Conservation (phyloP, 2,113 vertebrate genomes). For the Cynocephalus volans region DNA sequence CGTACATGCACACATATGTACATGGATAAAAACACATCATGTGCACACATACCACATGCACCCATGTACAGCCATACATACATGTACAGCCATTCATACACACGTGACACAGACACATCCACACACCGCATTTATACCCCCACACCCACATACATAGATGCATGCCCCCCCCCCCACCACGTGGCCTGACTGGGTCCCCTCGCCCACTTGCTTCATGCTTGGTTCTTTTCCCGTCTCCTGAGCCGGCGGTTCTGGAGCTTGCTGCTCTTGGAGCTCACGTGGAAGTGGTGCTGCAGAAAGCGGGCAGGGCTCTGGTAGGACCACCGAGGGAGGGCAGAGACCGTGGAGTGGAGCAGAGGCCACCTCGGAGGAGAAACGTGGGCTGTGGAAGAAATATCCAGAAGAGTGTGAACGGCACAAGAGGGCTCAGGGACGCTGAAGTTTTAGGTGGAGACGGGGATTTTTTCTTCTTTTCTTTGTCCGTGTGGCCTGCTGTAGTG, state of each 20-base stretch:
- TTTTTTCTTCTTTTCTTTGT: neutral
- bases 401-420: neutral
- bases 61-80: too few relatives aligned
- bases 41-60: too few relatives aligned
- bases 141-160: too few relatives aligned
- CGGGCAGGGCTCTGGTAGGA: too few relatives aligned
- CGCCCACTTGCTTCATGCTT: neutral
- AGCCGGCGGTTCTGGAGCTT: too few relatives aligned
- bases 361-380: neutral
- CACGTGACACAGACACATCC: neutral
- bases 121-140: neutral
- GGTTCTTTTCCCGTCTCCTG: neutral
- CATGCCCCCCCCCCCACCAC: neutral
- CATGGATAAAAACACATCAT: neutral
- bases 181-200: neutral
- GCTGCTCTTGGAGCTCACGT: accelerated
- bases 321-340: too few relatives aligned
- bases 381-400: too few relatives aligned
- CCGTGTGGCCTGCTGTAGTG: neutral
- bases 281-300: neutral
- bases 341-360: neutral
- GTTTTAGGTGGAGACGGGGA: neutral
- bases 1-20: neutral
- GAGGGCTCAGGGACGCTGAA: neutral
- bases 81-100: too few relatives aligned